These are phyloP conservation scores for Drosophila greeni DNA, from an alignment of 2,888 invertebrate genomes.

Conservation along the genomic window DNA sequence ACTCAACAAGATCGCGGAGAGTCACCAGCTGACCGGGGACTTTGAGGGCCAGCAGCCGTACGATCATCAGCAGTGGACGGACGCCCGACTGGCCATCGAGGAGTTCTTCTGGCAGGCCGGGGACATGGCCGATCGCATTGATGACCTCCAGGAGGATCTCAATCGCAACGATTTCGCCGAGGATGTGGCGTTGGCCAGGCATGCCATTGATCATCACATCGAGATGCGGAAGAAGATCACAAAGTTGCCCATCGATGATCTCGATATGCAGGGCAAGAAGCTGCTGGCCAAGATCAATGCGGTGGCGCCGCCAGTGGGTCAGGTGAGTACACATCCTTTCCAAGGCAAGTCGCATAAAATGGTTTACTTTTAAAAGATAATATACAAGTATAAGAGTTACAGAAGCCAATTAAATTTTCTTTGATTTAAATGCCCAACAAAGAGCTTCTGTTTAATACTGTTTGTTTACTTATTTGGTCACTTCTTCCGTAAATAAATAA, in stretches of 20 bases:
- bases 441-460: background rate
- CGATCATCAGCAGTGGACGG: constrained; percentile 98
- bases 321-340: background rate
- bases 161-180: constrained; percentile 96
- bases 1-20: constrained; percentile 94
- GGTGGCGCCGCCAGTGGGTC: constrained; percentile 50
- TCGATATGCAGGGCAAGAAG: constrained; percentile 91
- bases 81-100: constrained; percentile 94
- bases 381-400: no score
- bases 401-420: background rate
- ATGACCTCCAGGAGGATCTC: constrained; percentile 95
- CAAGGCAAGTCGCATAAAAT: constrained; percentile 3
- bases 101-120: constrained; percentile 97
- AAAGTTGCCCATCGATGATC: constrained; percentile 95
- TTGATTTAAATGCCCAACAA: background rate
- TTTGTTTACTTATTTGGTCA: constrained; percentile 5
- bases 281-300: constrained; percentile 79
- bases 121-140: constrained; percentile 93
- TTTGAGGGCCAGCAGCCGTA: constrained; percentile 96
- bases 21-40: constrained; percentile 93
- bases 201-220: constrained; percentile 94
- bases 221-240: constrained; percentile 96
- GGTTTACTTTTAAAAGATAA: background rate
- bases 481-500: constrained; percentile 24
- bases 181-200: constrained; percentile 94